Evolutionary conservation across 2,797 vertebrate species (phyloP), one percentile per base, ranked within the genome.

Genomic region (Molossus molossus): DNA sequence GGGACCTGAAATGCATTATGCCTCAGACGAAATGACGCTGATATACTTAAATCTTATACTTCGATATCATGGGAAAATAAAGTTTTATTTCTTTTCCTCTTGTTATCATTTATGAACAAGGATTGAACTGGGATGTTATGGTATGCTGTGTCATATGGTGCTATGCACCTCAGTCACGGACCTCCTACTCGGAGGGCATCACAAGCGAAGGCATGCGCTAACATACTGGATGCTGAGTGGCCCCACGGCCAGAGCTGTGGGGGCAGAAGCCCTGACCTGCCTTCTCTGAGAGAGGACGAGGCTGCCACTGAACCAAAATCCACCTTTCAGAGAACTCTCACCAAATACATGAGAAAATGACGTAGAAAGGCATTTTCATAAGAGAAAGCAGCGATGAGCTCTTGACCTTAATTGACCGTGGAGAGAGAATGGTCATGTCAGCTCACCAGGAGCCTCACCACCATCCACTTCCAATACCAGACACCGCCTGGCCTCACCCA

Each of bases 21-120:
- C 45, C 48, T 60, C 13, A 94, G n/a, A 70, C 27, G 89, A 81
- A 91, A 57, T 48, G 60, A 81, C 57, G 9, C 17, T n/a, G 20
- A 81, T 79, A 87, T 69, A 10, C 58, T 83, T 58, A 95, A 91
- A 89, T 69, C 84, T 93, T 67, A 93, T 25, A 55, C 23, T 73
- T 57, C 33, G 23, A 45, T 80, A 85, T 86, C 17, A 87, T 86
- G 76, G 75, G 45, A 88, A 96, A 85, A 93, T 58, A 72, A 57
- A 18, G 5, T 80, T 45, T 18, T 64, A 20, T 85, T 72, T 17
- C 48, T 87, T 57, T 83, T 58, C 58, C 60, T 69, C 40, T 93
- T 69, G 10, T 45, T 83, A 60, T 48, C 33, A 65, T 55, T 93
- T 85, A 79, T 40, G 83, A 65, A 25, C 33, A 86, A 87, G 45